phyloP scores from a whole-genome alignment of 2,888 invertebrate genomes.

The Teinopalpus imperialis region DNA sequence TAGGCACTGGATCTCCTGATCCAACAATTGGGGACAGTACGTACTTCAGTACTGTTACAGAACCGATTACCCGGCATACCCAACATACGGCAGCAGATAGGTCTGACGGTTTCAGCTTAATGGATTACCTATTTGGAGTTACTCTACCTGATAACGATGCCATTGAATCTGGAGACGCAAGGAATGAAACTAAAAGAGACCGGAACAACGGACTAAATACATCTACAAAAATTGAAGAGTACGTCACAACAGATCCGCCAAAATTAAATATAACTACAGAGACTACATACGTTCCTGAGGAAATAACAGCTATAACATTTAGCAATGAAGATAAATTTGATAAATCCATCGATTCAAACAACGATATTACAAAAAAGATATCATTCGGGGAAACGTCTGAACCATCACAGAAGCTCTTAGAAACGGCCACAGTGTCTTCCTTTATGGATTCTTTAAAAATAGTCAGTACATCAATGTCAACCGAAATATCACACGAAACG shows the following conservation, averaged over 20 bases:
- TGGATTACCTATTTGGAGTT: constrained; percentile 70
- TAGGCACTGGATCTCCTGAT: constrained; percentile 65
- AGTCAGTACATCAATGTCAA: constrained; percentile 89
- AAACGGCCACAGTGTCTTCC: constrained; percentile 60
- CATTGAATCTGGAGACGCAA: constrained; percentile 32
- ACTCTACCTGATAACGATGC: constrained; percentile 48
- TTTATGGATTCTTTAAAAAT: constrained; percentile 79
- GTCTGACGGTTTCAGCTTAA: constrained; percentile 61
- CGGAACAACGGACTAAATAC: constrained; percentile 25
- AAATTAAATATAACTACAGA: constrained; percentile 60
- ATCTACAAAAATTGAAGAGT: constrained; percentile 28
- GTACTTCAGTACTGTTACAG: constrained; percentile 52
- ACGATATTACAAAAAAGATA: constrained; percentile 29
- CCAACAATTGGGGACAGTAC: constrained; percentile 55
- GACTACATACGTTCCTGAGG: constrained; percentile 64
- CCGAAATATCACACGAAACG: constrained; percentile 92
- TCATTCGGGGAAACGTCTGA: constrained; percentile 36
- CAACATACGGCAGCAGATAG: constrained; percentile 43
- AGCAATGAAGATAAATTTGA: constrained; percentile 32
- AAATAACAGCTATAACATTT: constrained; percentile 54
- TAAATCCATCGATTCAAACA: constrained; percentile 31
- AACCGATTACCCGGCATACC: constrained; percentile 47
- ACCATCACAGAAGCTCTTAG: constrained; percentile 37
- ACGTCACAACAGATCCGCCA: constrained; percentile 46
- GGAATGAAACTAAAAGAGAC: constrained; percentile 34